Conservation (phyloP, 37 sponge, comb jelly and placozoan species). For the Geodia barretti region DNA sequence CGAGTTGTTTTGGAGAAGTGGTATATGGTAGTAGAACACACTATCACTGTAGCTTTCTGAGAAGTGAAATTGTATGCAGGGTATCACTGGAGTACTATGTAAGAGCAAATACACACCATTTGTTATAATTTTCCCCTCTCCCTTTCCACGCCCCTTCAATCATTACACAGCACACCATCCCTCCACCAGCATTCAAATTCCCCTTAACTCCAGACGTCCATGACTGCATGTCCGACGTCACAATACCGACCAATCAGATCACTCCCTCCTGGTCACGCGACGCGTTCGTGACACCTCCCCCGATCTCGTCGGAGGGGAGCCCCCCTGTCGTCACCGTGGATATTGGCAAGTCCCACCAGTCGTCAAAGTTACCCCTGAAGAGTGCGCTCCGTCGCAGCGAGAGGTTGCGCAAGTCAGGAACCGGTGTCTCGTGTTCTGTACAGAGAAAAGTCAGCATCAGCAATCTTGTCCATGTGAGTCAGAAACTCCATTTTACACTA, state of each 20-base stretch:
- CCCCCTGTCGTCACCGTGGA: not conserved
- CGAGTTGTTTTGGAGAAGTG: too few species aligned
- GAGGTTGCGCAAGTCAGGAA: not conserved
- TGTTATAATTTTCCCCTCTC: too few species aligned
- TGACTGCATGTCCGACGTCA: not conserved
- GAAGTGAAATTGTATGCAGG: too few species aligned
- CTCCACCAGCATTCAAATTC: not conserved
- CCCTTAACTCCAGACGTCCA: not conserved
- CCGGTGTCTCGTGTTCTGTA: not conserved
- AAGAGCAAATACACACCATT: too few species aligned
- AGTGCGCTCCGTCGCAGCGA: not conserved
- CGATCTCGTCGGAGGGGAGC: not conserved
- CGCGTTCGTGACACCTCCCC: not conserved
- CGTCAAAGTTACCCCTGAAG: not conserved
- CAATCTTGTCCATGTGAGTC: not conserved
- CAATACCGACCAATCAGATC: constrained; percentile 1
- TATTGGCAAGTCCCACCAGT: not conserved
- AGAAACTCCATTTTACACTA: too few species aligned
- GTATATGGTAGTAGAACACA: too few species aligned
- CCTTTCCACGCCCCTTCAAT: too few species aligned
- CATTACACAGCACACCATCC: not conserved
- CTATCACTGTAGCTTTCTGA: too few species aligned
- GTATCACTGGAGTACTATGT: too few species aligned
- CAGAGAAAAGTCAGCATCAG: not conserved
- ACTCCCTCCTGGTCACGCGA: constrained; percentile 3